Conservation (phyloP, 2,888 invertebrate species). For the Apotomis capreana region DNA sequence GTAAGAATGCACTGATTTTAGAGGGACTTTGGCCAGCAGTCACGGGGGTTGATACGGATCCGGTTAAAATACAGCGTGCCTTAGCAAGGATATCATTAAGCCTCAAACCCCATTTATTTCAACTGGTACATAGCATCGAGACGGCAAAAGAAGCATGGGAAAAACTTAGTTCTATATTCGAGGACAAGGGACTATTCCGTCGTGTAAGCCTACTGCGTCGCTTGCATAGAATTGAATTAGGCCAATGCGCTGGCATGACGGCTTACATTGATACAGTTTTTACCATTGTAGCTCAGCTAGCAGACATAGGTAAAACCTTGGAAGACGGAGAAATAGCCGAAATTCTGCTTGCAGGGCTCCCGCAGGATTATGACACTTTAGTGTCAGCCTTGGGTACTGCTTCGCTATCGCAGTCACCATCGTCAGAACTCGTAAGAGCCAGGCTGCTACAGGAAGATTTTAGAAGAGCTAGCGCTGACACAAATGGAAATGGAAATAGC, state of each 20-base stretch:
- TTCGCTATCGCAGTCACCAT: too few relatives aligned
- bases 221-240: background rate
- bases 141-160: conserved; percentile 14
- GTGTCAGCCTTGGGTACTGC: too few relatives aligned
- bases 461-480: too few relatives aligned
- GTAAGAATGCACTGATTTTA: background rate
- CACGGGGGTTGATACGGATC: background rate
- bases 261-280: conserved; percentile 18
- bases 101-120: conserved; percentile 7
- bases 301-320: too few relatives aligned
- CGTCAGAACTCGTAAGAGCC: too few relatives aligned
- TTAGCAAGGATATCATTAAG: conserved; percentile 9
- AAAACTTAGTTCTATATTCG: background rate
- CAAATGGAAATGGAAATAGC: background rate
- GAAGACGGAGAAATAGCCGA: too few relatives aligned
- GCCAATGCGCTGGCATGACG: conserved; percentile 1
- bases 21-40: conserved; percentile 2
- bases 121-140: background rate
- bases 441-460: too few relatives aligned
- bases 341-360: too few relatives aligned
- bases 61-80: background rate
- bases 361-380: too few relatives aligned
- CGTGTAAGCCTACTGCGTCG: background rate
- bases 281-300: conserved; percentile 5
- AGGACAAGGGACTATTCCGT: conserved; percentile 14